A percentile compares a stretch with the other conserved stretches of the same genome.
These are phyloP conservation scores for Epinephelus coioides DNA, from an alignment of 2,797 vertebrate species.

Conservation along the genomic window DNA sequence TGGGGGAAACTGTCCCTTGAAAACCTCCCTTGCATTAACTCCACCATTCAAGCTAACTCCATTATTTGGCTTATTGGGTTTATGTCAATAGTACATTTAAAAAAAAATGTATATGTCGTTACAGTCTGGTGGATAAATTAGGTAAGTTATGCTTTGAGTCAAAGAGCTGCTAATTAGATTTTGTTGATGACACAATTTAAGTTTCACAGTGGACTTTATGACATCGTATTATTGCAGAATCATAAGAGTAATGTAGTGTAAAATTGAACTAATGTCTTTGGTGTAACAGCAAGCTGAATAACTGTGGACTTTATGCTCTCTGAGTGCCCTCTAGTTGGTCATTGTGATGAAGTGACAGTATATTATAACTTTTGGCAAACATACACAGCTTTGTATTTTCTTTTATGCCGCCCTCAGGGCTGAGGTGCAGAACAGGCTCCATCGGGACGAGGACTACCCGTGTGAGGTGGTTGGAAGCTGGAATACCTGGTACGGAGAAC, in stretches of 20 bases:
- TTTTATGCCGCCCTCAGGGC: constrained; percentile 79
- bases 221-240: constrained; percentile 14
- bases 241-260: constrained; percentile 31
- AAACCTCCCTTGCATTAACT: constrained; percentile 4
- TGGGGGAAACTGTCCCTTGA: not conserved
- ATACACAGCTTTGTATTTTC: not conserved
- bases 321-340: constrained; percentile 37
- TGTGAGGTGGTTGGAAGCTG: constrained; percentile 97
- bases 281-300: constrained; percentile 16
- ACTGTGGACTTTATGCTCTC: constrained; percentile 4
- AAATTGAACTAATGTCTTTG: constrained; percentile 23
- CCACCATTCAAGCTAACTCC: not conserved
- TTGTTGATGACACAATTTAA: not conserved
- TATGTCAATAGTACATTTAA: not conserved
- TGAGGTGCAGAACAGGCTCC: constrained; percentile 91
- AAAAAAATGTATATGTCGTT: too few relatives aligned
- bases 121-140: not conserved
- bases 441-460: constrained; percentile 90
- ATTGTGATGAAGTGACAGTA: constrained; percentile 15
- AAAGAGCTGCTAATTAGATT: constrained; percentile 16
- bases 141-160: not conserved
- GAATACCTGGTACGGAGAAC: constrained; percentile 98
- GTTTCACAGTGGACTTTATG: constrained; percentile 12
- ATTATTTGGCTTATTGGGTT: constrained; percentile 10
- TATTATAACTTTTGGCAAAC: not conserved